A percentile compares a stretch with the other conserved stretches of the same genome.
Evolutionary conservation across 2,113 vertebrate species (phyloP).

Genomic region (Colius striatus): DNA sequence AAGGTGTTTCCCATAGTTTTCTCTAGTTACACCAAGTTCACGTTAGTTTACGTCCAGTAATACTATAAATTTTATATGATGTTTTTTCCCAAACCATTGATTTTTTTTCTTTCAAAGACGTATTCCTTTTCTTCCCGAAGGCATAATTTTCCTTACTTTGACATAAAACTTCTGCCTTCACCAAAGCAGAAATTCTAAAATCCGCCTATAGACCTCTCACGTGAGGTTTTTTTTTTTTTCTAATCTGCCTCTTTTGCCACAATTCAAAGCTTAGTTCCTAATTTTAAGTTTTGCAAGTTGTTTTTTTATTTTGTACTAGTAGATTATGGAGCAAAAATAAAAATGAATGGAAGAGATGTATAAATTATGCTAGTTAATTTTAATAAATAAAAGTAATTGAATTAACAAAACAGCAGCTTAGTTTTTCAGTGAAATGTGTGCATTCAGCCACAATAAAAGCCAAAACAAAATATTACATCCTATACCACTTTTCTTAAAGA

Average conservation of each 20-base stretch:
- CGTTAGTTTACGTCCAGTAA: neutral
- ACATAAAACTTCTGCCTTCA: neutral
- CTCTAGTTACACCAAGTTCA: neutral
- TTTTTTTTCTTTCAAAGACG: neutral
- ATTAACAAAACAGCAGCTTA: neutral
- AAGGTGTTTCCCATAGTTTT: neutral
- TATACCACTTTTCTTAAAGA: neutral
- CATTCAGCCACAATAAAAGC: neutral
- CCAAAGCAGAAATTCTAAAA: neutral
- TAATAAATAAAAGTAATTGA: neutral
- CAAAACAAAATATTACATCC: neutral
- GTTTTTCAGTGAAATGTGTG: neutral
- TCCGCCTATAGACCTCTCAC: neutral
- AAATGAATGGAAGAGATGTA: neutral
- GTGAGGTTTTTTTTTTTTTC: too few relatives aligned
- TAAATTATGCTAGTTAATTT: neutral
- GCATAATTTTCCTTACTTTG: neutral
- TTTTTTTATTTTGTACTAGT: neutral
- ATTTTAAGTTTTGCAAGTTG: neutral
- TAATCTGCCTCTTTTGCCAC: neutral
- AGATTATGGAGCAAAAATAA: neutral
- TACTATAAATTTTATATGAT: neutral
- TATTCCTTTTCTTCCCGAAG: neutral
- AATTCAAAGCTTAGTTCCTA: neutral
- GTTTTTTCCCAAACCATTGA: neutral